phyloP scores from a whole-genome alignment of 1,140 invertebrate species.

The Pogonomyrmex barbatus region DNA sequence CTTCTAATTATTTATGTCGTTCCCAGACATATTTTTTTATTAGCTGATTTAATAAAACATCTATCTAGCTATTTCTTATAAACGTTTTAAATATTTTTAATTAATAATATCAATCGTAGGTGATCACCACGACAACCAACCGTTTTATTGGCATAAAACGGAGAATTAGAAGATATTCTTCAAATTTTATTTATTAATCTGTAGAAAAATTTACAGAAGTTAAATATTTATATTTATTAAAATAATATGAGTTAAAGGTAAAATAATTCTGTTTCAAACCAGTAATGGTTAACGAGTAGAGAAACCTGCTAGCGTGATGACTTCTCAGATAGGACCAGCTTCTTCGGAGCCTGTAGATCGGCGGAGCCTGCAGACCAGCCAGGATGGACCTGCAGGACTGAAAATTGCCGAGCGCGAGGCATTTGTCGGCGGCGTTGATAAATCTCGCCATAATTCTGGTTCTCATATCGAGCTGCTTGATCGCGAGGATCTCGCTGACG shows the following conservation, averaged over 20 bases:
- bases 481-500: constrained; percentile 84
- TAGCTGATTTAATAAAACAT: too few relatives aligned
- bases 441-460: constrained; percentile 86
- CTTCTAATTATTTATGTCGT: too few relatives aligned
- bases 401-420: constrained; percentile 86
- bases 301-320: constrained; percentile 84
- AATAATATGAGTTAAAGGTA: not conserved
- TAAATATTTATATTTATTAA: not conserved
- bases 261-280: not conserved
- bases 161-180: not conserved
- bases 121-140: too few relatives aligned
- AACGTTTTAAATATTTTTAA: too few relatives aligned
- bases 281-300: not conserved
- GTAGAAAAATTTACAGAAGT: not conserved
- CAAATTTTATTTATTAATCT: not conserved
- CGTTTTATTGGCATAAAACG: not conserved
- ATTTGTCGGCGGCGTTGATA: constrained; percentile 87
- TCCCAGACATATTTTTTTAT: too few relatives aligned
- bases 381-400: constrained; percentile 87
- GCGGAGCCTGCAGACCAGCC: constrained; percentile 86
- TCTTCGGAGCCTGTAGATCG: constrained; percentile 84
- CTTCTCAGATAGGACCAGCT: constrained; percentile 86
- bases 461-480: constrained; percentile 82
- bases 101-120: too few relatives aligned
- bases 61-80: too few relatives aligned